Percentiles rank a stretch among this genome's conserved stretches.
phyloP scores from a whole-genome alignment of 1,140 invertebrate species.

The Nephila pilipes region DNA sequence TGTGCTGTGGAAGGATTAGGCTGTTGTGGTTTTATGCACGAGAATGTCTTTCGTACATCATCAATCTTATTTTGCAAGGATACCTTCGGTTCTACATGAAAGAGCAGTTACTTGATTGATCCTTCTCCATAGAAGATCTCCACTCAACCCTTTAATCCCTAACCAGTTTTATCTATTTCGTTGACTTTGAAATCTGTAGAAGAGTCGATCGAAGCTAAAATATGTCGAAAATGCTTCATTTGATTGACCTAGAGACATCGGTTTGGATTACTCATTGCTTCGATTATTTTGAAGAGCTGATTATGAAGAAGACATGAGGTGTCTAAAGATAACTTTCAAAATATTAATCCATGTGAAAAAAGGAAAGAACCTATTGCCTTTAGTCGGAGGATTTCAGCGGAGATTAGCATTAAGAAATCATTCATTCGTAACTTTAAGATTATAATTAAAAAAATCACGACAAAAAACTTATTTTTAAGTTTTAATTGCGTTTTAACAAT shows the following conservation, averaged over 20 bases:
- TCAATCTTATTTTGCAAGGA: neutral
- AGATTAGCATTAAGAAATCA: no score
- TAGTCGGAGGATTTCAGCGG: no score
- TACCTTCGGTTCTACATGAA: conserved; percentile 2
- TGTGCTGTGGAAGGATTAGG: neutral
- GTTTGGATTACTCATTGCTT: neutral
- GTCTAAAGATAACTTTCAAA: neutral
- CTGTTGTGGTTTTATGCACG: neutral
- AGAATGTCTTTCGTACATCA: conserved; percentile 3
- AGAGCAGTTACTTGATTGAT: neutral
- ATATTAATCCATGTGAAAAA: neutral
- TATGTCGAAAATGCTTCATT: neutral
- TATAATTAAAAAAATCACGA: no score
- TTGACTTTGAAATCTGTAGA: neutral
- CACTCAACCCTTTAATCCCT: neutral
- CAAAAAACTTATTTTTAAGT: no score
- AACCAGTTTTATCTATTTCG: neutral
- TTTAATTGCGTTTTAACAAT: no score
- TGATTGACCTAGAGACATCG: neutral
- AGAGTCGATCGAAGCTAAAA: neutral
- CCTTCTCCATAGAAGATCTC: no score
- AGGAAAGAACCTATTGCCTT: no score
- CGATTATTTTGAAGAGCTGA: neutral
- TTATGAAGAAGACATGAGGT: neutral
- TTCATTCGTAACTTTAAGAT: no score